Evolutionary conservation across 2,888 invertebrate genomes (phyloP).

Genomic region (Netelia melanura): DNA sequence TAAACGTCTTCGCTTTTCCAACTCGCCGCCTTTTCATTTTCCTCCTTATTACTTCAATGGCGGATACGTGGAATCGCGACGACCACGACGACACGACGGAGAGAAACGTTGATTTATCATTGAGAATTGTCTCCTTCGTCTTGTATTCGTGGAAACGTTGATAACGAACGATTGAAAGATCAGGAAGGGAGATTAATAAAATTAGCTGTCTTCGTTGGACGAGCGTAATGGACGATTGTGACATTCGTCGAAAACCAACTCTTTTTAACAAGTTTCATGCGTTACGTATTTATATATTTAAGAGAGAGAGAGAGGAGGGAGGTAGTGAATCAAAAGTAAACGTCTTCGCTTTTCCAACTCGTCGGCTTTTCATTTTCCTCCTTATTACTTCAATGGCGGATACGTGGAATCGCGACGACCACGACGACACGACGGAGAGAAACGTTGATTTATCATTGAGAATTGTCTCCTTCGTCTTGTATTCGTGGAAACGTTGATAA

Average conservation of each 20-base stretch:
- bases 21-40: conserved; percentile 18
- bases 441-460: conserved; percentile 33
- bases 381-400: conserved; percentile 1
- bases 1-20: conserved; percentile 33
- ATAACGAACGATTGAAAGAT: too few relatives aligned
- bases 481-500: neutral
- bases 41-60: neutral
- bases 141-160: neutral
- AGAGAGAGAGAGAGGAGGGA: neutral
- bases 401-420: conserved; percentile 15
- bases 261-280: conserved; percentile 35
- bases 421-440: conserved; percentile 17
- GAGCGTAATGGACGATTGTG: too few relatives aligned
- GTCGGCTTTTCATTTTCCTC: conserved; percentile 20
- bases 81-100: conserved; percentile 15
- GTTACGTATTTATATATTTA: neutral
- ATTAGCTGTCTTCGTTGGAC: too few relatives aligned
- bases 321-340: conserved; percentile 26
- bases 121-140: neutral
- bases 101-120: conserved; percentile 40
- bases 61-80: conserved; percentile 18
- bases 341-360: conserved; percentile 34
- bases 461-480: neutral
- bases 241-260: conserved; percentile 1
- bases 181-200: too few relatives aligned